Evolutionary conservation across 2,113 vertebrate species (phyloP).

Genomic region (Okapia johnstoni): DNA sequence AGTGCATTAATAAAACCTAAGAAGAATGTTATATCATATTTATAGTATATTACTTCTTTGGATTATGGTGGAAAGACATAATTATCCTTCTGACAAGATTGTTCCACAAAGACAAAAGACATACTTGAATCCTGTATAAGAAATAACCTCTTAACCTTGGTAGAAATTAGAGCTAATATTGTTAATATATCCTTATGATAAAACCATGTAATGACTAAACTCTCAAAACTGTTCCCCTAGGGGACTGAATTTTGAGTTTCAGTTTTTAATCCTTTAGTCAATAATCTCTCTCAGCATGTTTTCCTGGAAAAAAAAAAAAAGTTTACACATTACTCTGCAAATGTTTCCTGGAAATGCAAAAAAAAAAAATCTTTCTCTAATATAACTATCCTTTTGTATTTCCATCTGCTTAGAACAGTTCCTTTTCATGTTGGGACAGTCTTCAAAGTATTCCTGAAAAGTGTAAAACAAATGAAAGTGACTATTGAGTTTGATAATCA

Average conservation of each 20-base stretch:
- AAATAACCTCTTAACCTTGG: background rate
- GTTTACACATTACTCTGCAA: background rate
- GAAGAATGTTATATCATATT: background rate
- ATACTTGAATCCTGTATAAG: background rate
- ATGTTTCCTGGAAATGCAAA: background rate
- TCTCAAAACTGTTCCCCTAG: background rate
- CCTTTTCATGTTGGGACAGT: too few relatives aligned
- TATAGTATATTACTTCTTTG: background rate
- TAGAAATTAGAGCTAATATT: background rate
- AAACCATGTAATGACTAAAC: background rate
- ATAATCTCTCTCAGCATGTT: background rate
- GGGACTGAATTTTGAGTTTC: background rate
- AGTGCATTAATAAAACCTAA: slow-evolving; percentile 90
- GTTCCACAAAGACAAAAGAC: background rate
- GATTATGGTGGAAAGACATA: background rate
- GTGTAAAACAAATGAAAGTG: too few relatives aligned
- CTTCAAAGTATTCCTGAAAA: slow-evolving; percentile 2
- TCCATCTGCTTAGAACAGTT: background rate
- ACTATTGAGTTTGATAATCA: background rate
- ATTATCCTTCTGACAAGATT: background rate
- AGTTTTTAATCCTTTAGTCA: background rate
- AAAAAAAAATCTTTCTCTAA: background rate
- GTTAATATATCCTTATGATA: background rate
- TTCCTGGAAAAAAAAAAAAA: background rate
- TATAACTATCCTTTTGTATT: background rate